Conservation (phyloP, 2,797 vertebrate species). For the Syngnathus rostellatus region DNA sequence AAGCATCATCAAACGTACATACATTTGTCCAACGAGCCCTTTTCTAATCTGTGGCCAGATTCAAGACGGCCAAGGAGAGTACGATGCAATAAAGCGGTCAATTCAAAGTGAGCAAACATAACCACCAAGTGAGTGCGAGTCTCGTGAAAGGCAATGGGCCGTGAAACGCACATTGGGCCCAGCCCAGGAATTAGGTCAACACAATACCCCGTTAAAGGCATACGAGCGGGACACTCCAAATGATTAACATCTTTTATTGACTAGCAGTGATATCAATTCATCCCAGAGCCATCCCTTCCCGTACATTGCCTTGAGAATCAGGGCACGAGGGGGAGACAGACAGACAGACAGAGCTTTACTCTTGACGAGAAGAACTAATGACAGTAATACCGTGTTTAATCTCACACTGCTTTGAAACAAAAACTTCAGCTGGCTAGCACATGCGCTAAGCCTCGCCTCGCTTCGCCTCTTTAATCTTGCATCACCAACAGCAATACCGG, state of each 20-base stretch:
- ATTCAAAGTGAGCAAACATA: neutral
- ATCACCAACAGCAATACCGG: slow-evolving; percentile 14
- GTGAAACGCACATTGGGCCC: neutral
- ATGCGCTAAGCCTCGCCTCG: neutral
- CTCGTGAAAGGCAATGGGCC: neutral
- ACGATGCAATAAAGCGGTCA: slow-evolving; percentile 1
- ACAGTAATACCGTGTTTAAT: neutral
- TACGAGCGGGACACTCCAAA: neutral
- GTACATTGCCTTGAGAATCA: neutral
- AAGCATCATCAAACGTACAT: neutral
- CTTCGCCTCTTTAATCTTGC: neutral
- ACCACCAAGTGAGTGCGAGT: neutral
- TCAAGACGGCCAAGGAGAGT: neutral
- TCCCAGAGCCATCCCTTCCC: neutral
- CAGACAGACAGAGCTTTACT: neutral
- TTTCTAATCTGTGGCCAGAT: neutral
- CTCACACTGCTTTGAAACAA: neutral
- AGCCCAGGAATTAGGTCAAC: neutral
- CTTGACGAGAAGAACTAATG: slow-evolving; percentile 2
- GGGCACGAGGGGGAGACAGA: no score
- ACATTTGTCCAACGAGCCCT: neutral
- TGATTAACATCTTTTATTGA: neutral
- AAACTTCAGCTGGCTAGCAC: neutral
- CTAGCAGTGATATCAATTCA: neutral
- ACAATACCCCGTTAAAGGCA: neutral